A percentile compares a stretch with the other conserved stretches of the same genome.
phyloP scores from a whole-genome alignment of 1,140 invertebrate species.

The Papilio xuthus region DNA sequence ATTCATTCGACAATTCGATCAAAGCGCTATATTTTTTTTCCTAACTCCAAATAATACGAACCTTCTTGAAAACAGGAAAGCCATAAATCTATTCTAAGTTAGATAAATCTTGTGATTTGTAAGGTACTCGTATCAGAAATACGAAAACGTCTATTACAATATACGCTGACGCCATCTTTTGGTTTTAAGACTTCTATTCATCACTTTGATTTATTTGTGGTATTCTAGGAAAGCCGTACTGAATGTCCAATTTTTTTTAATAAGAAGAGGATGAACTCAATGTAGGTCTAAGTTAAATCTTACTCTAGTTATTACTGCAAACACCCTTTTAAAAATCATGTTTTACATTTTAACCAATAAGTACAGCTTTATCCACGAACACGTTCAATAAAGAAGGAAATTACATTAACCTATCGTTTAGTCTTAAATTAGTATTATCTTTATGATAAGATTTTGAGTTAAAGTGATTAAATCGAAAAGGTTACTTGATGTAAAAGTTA shows the following conservation, averaged over 20 bases:
- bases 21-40: slow-evolving; percentile 4
- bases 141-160: slow-evolving; percentile 17
- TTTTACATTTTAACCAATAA: too few relatives aligned
- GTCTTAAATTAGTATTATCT: too few relatives aligned
- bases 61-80: slow-evolving; percentile 24
- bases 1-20: neutral
- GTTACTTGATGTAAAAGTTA: too few relatives aligned
- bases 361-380: too few relatives aligned
- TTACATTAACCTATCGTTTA: too few relatives aligned
- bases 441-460: too few relatives aligned
- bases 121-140: slow-evolving; percentile 21
- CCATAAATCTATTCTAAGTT: slow-evolving; percentile 11
- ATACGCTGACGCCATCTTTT: slow-evolving; percentile 21
- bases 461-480: too few relatives aligned
- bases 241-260: neutral
- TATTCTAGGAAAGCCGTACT: neutral
- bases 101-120: slow-evolving; percentile 23
- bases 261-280: neutral
- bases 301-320: too few relatives aligned
- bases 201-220: slow-evolving; percentile 15
- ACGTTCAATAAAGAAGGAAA: too few relatives aligned
- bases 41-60: slow-evolving; percentile 19
- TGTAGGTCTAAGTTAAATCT: too few relatives aligned
- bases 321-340: too few relatives aligned
- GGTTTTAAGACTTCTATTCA: slow-evolving; percentile 15